Conservation (phyloP, 2,113 vertebrate genomes). For the Herpailurus yagouaroundi region DNA sequence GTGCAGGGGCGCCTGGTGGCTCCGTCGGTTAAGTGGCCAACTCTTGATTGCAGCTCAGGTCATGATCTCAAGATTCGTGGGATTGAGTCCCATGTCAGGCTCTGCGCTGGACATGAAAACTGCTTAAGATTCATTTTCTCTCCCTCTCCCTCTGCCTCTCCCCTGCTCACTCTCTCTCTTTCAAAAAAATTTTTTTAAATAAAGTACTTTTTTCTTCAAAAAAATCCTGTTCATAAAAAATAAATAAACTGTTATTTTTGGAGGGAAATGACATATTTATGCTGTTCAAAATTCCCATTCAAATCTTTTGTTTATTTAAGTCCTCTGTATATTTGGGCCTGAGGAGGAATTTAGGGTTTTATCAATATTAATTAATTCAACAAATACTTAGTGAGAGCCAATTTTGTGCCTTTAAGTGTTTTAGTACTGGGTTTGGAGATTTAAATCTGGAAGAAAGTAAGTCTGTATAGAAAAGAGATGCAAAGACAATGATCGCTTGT, state of each 20-base stretch:
- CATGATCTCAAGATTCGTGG: too few relatives aligned
- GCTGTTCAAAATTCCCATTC: not conserved
- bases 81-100: too few relatives aligned
- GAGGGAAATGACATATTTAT: not conserved
- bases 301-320: not conserved
- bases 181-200: not conserved
- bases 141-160: too few relatives aligned
- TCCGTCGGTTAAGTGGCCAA: too few relatives aligned
- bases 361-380: not conserved
- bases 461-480: not conserved
- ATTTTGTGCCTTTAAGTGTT: not conserved
- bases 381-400: not conserved
- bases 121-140: too few relatives aligned
- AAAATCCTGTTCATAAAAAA: too few relatives aligned
- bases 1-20: not conserved
- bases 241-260: not conserved
- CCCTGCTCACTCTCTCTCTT: too few relatives aligned
- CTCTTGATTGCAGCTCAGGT: too few relatives aligned
- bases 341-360: not conserved
- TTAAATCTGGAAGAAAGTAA: not conserved
- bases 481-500: not conserved
- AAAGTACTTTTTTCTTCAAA: not conserved
- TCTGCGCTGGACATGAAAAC: too few relatives aligned
- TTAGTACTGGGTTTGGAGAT: not conserved
- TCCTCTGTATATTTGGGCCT: not conserved